Conservation (phyloP, 1,140 invertebrate genomes). For the Drosophila neocordata region DNA sequence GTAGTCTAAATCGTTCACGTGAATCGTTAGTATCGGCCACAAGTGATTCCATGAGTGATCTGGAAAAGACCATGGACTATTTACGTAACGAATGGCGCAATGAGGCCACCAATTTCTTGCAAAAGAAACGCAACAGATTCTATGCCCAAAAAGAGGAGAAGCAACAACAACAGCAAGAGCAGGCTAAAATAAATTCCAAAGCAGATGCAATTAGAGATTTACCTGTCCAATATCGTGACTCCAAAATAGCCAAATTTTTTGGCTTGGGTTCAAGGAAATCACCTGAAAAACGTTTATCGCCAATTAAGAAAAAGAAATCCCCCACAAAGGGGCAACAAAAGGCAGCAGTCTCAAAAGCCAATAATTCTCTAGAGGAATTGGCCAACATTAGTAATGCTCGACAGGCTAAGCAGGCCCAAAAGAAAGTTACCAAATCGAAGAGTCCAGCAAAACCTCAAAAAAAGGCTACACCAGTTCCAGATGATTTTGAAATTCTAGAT, state of each 20-base stretch:
- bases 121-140: slow-evolving; percentile 74
- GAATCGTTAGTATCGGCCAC: slow-evolving; percentile 57
- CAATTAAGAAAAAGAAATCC: slow-evolving; percentile 58
- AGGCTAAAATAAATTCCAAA: slow-evolving; percentile 22
- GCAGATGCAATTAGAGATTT: slow-evolving; percentile 27
- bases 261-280: slow-evolving; percentile 58
- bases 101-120: slow-evolving; percentile 77
- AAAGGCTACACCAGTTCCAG: slow-evolving; percentile 58
- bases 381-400: slow-evolving; percentile 58
- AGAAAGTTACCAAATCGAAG: slow-evolving; percentile 16
- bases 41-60: slow-evolving; percentile 70
- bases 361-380: slow-evolving; percentile 63
- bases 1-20: slow-evolving; percentile 65
- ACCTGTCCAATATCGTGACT: slow-evolving; percentile 68
- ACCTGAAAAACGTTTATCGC: slow-evolving; percentile 67
- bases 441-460: slow-evolving; percentile 12
- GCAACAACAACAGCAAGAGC: slow-evolving; percentile 37
- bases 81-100: slow-evolving; percentile 77
- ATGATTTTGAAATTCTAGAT: slow-evolving; percentile 69
- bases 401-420: slow-evolving; percentile 48
- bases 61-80: slow-evolving; percentile 79
- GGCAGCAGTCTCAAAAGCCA: slow-evolving; percentile 27
- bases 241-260: slow-evolving; percentile 76
- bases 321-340: slow-evolving; percentile 45
- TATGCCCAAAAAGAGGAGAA: slow-evolving; percentile 63